Evolutionary conservation across 2,113 vertebrate species (phyloP), one percentile per base, ranked within the genome.

Genomic region (Numenius arquata): DNA sequence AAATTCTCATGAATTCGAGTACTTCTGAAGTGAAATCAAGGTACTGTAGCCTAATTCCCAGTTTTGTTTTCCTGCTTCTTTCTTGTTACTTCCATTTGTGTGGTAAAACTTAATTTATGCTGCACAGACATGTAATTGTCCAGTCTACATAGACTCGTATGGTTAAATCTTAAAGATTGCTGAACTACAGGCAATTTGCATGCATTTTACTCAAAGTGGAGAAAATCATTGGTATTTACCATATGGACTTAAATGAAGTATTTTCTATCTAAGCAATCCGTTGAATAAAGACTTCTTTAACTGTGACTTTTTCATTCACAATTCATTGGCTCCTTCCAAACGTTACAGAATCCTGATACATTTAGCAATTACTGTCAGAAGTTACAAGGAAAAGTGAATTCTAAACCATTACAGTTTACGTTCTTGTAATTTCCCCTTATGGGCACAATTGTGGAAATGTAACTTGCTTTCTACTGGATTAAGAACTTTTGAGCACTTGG

Each of bases 1-100:
- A 98, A 89, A 81, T 99, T 96, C 98, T 99, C 65, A 98, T 99
- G 94, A 99, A 99, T 97, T 98, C 98, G 84, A 98, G 97, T 90
- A 98, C 98, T 50, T 74, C 96, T 65, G 98, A 97, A 92, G 70
- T 99, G 85, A 98, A 98, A 97, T 98, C 97, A 94, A 99, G 99
- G 99, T 98, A 98, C 48, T 40, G 76, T 88, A 75, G 48, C 62
- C 48, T 56, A 38, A 6, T 88, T 52, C 45, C 3, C 52, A 27
- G 8, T 21, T 82, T 53, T 70, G 36, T 71, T 94, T 89, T 75
- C 21, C 45, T 92, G 7, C 19, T 83, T 61, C 38, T 86, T 74
- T 4, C 2, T n/a, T 36, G 40, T 17, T 83, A 19, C 13, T 68
- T 85, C 38, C 16, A 4, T 88, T 85, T 95, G 9, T 80, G 20